Base-by-base conservation (phyloP, 2,797 vertebrate species). In the Sarcoramphus papa region DNA sequence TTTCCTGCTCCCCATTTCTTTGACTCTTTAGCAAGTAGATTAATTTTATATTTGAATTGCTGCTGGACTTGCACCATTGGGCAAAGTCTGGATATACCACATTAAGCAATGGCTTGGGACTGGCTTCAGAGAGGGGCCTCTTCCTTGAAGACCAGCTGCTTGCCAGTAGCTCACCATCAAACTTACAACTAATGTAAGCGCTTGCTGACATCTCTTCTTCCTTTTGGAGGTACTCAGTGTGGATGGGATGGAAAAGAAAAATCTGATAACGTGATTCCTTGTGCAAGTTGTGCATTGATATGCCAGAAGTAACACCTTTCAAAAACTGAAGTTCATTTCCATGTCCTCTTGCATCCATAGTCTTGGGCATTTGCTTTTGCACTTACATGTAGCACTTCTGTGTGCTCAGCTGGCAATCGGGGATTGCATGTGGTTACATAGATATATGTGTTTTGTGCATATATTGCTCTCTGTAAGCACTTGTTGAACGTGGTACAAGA, bases 381-480 rank as follows among this genome's bases (percentile, higher is more conserved):
- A 13, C 6, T 11, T 5, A 9, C 0, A 0, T 14, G 47, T 40
- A 60, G 47, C 6, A 14, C 15, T 47, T 60, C 23, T 6, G 4
- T 9, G 23, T 31, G 24, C 33, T 69, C 47, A 60, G 4, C 18
- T 70, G 54, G 21, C 10, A 10, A 11, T 27, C 31, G 0, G 4
- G 25, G 33, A 7, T 7, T 64, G 59, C 10, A 10, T 1, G 9
- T 7, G 17, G 30, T 54, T 63, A 21, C 41, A 12, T 1, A 57
- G n/a, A 15, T 17, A 22, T 0, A 0, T 8, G n/a, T 16, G 35
- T 6, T 74, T 37, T 23, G 43, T 20, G 21, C 13, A 11, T 5
- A 1, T 40, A 8, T n/a, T 48, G 43, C 35, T 78, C 60, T 87
- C n/a, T 30, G 24, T n/a, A 50, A 74, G 28, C 20, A 3, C 14